Conservation (phyloP, 2,797 vertebrate species). For the Pogonophryne albipinna region DNA sequence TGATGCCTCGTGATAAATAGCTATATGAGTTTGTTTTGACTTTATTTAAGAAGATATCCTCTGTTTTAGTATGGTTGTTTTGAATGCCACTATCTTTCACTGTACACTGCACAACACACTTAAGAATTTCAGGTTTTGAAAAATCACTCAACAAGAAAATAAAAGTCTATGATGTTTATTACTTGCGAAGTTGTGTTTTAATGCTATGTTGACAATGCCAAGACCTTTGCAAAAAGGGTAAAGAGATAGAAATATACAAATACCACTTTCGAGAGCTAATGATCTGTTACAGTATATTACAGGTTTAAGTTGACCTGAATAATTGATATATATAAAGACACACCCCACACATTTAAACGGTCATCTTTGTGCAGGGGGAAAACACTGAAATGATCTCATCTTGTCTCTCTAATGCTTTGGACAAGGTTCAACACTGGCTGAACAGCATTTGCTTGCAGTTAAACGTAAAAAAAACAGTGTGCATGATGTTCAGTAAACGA, state of each 20-base stretch:
- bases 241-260: constrained; percentile 2
- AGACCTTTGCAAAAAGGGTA: neutral
- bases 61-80: constrained; percentile 10
- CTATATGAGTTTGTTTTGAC: constrained; percentile 35
- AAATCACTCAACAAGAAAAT: constrained; percentile 1
- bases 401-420: no score
- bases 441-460: no score
- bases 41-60: constrained; percentile 29
- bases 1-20: constrained; percentile 46
- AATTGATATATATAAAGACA: no score
- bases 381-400: no score
- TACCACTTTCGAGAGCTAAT: neutral
- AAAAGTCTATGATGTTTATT: neutral
- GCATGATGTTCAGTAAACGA: no score
- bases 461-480: no score
- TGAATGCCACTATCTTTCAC: constrained; percentile 2
- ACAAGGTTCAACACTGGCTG: no score
- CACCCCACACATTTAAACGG: no score
- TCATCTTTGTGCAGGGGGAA: no score
- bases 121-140: constrained; percentile 9
- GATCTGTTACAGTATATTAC: no score
- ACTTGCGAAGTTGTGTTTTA: neutral
- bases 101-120: neutral
- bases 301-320: no score
- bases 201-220: neutral